phyloP scores from a whole-genome alignment of 1,140 invertebrate species.

The Trichonephila inaurata region DNA sequence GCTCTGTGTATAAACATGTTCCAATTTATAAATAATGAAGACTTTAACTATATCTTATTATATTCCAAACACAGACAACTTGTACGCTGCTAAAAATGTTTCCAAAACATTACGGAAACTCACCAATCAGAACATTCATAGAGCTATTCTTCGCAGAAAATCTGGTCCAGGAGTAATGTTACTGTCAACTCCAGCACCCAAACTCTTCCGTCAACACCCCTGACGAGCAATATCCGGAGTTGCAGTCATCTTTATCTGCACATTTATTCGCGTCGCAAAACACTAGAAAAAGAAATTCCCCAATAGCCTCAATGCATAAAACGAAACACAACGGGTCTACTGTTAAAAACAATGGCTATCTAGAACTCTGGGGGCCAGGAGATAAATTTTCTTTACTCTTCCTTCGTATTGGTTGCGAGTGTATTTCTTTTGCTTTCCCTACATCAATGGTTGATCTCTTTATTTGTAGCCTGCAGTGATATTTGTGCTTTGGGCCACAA shows the following conservation, averaged over 20 bases:
- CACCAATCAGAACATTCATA: no score
- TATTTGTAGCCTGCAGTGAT: constrained; percentile 70
- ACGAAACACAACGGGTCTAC: constrained; percentile 18
- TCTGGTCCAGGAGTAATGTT: no score
- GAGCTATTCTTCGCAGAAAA: no score
- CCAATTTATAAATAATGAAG: no score
- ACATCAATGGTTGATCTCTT: constrained; percentile 67
- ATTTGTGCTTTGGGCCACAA: constrained; percentile 66
- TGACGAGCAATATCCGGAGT: no score
- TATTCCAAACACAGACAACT: no score
- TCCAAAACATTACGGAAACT: no score
- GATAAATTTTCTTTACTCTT: constrained; percentile 50
- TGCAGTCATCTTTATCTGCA: not conserved
- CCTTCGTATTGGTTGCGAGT: constrained; percentile 14
- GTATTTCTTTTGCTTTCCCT: constrained; percentile 56
- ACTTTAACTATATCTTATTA: no score
- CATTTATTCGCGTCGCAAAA: not conserved
- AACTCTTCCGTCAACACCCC: no score
- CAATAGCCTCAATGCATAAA: not conserved
- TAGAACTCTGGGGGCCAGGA: constrained; percentile 50
- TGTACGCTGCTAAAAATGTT: no score
- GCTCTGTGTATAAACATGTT: no score
- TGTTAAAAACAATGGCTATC: constrained; percentile 61
- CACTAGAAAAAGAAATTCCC: not conserved
- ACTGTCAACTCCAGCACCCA: no score